phyloP scores from a whole-genome alignment of 2,888 invertebrate species.

The Chaetogeoica ovagalla region DNA sequence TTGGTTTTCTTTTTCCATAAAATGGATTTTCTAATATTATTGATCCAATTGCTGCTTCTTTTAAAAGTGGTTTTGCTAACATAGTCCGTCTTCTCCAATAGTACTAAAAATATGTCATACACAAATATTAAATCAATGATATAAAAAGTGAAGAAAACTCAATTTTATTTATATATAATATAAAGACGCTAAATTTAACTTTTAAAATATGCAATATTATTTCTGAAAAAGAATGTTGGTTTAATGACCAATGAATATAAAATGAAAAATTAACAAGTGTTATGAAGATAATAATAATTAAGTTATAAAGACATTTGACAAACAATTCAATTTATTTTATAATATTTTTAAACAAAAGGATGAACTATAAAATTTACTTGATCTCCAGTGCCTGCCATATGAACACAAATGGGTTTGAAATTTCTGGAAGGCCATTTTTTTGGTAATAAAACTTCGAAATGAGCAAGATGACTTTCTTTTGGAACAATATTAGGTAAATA shows the following conservation, averaged over 20 bases:
- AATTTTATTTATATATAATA: slow-evolving; percentile 28
- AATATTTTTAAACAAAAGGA: no score
- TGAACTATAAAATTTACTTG: slow-evolving; percentile 70
- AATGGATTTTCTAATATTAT: slow-evolving; percentile 96
- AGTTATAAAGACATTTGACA: no score
- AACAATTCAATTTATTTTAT: no score
- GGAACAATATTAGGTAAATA: slow-evolving; percentile 87
- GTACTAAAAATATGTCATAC: slow-evolving; percentile 65
- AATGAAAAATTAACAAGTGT: no score
- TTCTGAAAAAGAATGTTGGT: no score
- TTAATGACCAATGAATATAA: no score
- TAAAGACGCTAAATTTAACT: not conserved
- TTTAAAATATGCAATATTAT: not conserved
- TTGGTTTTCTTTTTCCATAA: slow-evolving; percentile 86
- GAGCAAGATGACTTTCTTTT: slow-evolving; percentile 77
- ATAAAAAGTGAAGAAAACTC: slow-evolving; percentile 24
- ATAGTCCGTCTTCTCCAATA: slow-evolving; percentile 88
- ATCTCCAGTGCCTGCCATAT: slow-evolving; percentile 97
- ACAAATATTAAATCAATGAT: not conserved
- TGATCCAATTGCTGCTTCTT: slow-evolving; percentile 87
- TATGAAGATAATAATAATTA: no score
- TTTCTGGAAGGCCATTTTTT: slow-evolving; percentile 72
- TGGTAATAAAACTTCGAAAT: slow-evolving; percentile 83
- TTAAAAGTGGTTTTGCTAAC: slow-evolving; percentile 87
- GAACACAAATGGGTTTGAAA: slow-evolving; percentile 84